phyloP scores from a whole-genome alignment of 2,888 invertebrate genomes.

The Lycophotia porphyrea region DNA sequence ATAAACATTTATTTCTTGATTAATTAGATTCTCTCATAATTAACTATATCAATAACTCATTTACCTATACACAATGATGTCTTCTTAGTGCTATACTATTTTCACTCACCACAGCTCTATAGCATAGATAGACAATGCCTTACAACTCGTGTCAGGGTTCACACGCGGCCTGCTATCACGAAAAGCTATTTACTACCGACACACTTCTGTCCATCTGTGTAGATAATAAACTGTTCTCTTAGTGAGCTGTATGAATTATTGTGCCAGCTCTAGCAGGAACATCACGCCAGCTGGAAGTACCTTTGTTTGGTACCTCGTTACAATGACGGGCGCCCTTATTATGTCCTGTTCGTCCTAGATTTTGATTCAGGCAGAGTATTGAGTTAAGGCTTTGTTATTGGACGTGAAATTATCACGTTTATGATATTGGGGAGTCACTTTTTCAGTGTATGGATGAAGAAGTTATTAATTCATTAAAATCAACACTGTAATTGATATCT shows the following conservation, averaged over 20 bases:
- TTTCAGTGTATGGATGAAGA: not conserved
- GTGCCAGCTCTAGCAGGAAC: constrained; percentile 51
- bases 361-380: constrained; percentile 2
- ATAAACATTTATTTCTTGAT: not conserved
- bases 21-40: not conserved
- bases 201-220: constrained; percentile 81
- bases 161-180: constrained; percentile 80
- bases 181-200: constrained; percentile 82
- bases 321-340: constrained; percentile 28
- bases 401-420: not conserved
- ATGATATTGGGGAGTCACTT: not conserved
- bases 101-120: constrained; percentile 5
- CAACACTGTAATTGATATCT: not conserved
- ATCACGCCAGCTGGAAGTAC: constrained; percentile 47
- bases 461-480: not conserved
- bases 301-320: constrained; percentile 39
- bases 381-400: constrained; percentile 14
- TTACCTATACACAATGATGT: not conserved
- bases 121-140: constrained; percentile 57
- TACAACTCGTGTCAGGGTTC: constrained; percentile 73
- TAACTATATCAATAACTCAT: not conserved
- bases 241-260: constrained; percentile 74
- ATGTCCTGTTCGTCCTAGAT: constrained; percentile 31
- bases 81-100: constrained; percentile 9
- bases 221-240: constrained; percentile 75